A percentile compares a stretch with the other conserved stretches of the same genome.
phyloP scores from a whole-genome alignment of 2,113 vertebrate species.

The Mustelus asterias region DNA sequence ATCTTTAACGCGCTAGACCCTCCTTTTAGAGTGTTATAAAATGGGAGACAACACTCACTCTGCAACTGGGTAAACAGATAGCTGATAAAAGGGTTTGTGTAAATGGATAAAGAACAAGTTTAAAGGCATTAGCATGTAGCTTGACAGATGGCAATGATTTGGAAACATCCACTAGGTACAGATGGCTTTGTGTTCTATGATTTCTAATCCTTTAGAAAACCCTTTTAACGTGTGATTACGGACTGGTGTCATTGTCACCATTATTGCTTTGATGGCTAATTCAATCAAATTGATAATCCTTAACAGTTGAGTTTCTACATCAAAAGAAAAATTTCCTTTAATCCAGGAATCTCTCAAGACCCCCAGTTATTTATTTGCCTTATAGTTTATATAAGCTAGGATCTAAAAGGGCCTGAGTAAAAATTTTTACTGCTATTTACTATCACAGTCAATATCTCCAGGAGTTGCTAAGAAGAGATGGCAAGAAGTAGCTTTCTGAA shows the following conservation, averaged over 20 bases:
- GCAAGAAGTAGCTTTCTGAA: not conserved
- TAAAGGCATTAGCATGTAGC: not conserved
- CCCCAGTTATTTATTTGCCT: not conserved
- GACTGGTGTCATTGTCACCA: constrained; percentile 1
- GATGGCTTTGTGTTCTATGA: constrained; percentile 22
- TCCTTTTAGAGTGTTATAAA: not conserved
- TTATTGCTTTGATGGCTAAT: constrained; percentile 8
- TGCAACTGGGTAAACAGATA: constrained; percentile 16
- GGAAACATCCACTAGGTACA: constrained; percentile 6
- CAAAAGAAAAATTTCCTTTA: not conserved
- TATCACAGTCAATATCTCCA: not conserved
- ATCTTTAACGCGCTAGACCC: not conserved
- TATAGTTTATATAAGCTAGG: not conserved
- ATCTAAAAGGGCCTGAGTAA: not conserved
- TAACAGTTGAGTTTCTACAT: not conserved
- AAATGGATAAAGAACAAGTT: not conserved
- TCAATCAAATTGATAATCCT: constrained; percentile 15
- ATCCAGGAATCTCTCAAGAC: not conserved
- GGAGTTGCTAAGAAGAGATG: not conserved
- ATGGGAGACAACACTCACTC: constrained; percentile 7
- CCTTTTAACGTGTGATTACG: constrained; percentile 16
- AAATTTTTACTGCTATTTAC: not conserved
- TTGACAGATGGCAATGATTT: constrained; percentile 28
- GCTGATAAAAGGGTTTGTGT: not conserved
- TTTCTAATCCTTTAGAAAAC: constrained; percentile 1